Percentiles rank a stretch among this genome's conserved stretches.
Evolutionary conservation across 1,140 invertebrate species (phyloP).

Genomic region (Drosophila gunungcola): DNA sequence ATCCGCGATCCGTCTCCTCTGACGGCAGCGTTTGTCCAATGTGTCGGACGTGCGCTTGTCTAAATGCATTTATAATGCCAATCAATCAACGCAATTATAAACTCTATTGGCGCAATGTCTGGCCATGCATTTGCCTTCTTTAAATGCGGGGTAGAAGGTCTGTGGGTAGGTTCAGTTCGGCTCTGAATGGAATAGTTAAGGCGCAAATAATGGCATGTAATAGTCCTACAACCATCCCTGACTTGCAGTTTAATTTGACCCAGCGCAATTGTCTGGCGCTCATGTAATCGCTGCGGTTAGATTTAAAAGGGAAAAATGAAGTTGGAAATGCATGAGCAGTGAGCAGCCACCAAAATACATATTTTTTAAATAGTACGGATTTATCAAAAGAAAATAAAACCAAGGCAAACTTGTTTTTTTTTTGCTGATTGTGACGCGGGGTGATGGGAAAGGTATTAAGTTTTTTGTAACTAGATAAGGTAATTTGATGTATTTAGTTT

Average conservation of each 20-base stretch:
- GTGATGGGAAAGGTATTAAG: no score
- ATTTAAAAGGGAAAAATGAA: neutral
- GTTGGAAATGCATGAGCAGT: neutral
- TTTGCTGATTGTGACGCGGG: no score
- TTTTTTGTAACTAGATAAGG: no score
- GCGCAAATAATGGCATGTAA: conserved; percentile 35
- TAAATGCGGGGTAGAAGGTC: neutral
- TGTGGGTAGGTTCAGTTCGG: conserved; percentile 1
- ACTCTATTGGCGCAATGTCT: conserved; percentile 42
- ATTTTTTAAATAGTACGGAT: no score
- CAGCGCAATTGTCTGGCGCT: conserved; percentile 21
- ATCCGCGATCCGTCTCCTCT: neutral
- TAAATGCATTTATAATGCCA: conserved; percentile 64
- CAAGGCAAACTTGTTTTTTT: no score
- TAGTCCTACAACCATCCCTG: conserved; percentile 19
- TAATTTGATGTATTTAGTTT: no score
- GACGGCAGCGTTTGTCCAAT: conserved; percentile 15
- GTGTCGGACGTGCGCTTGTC: conserved; percentile 46
- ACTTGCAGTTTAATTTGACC: conserved; percentile 27
- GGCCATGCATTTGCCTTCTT: conserved; percentile 2
- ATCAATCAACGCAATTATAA: conserved; percentile 80
- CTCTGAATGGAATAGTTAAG: neutral
- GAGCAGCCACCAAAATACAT: no score
- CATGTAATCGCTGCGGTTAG: conserved; percentile 28
- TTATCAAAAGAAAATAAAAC: no score